These are phyloP conservation scores for Heliconius melpomene DNA, from an alignment of 1,140 invertebrate genomes.

Conservation along the genomic window DNA sequence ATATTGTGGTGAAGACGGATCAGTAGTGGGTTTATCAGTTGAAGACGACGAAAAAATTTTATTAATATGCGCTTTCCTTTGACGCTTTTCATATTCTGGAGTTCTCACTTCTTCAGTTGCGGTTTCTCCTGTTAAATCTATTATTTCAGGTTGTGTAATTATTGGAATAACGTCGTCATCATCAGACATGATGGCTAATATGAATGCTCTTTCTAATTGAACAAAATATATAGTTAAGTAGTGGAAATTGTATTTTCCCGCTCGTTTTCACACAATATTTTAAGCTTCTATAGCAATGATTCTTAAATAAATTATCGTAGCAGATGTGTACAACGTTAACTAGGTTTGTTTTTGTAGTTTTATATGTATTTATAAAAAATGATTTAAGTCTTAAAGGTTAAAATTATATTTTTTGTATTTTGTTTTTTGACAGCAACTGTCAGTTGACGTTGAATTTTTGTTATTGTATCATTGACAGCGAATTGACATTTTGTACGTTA, in stretches of 20 bases:
- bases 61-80: not conserved
- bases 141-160: not conserved
- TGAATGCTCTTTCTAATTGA: not conserved
- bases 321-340: not conserved
- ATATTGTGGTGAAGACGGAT: not conserved
- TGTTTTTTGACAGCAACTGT: not conserved
- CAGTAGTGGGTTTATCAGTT: not conserved
- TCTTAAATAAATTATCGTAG: not conserved
- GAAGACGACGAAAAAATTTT: not conserved
- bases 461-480: not conserved
- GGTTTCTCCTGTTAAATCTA: not conserved
- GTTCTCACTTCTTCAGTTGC: not conserved
- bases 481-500: not conserved
- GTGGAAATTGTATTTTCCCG: not conserved
- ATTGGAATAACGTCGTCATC: conserved; percentile 6
- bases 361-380: not conserved
- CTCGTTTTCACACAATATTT: not conserved
- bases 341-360: not conserved
- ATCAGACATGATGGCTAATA: not conserved
- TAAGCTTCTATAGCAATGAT: not conserved
- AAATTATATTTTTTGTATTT: not conserved
- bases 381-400: not conserved
- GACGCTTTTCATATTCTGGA: not conserved
- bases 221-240: not conserved
- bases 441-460: not conserved